Percentiles rank a stretch among this genome's conserved stretches.
phyloP scores from a whole-genome alignment of 2,113 vertebrate species.

The Xyliphius kryptos region DNA sequence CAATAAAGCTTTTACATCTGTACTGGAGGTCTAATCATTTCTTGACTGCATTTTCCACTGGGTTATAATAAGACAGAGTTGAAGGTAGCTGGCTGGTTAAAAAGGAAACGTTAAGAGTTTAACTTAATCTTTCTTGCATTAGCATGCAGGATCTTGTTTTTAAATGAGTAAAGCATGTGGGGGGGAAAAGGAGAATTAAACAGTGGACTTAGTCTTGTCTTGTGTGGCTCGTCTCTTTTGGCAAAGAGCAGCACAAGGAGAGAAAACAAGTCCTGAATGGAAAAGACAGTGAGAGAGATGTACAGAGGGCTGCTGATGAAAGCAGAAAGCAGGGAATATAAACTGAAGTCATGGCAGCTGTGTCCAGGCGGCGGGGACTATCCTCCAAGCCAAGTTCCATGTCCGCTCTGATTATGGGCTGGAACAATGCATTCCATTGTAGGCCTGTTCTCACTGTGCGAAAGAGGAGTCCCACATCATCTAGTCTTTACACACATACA shows the following conservation, averaged over 20 bases:
- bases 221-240: too few species aligned
- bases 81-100: not conserved
- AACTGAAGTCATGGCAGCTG: slow-evolving; percentile 62
- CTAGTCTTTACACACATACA: slow-evolving; percentile 21
- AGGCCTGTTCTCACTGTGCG: slow-evolving; percentile 37
- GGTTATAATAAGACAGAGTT: slow-evolving; percentile 20
- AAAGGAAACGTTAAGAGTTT: too few species aligned
- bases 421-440: slow-evolving; percentile 70
- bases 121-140: too few species aligned
- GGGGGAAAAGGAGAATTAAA: too few species aligned
- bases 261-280: slow-evolving; percentile 37
- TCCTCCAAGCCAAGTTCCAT: slow-evolving; percentile 62
- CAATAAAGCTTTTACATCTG: slow-evolving; percentile 53
- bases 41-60: slow-evolving; percentile 41
- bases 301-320: slow-evolving; percentile 45
- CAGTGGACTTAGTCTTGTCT: too few species aligned
- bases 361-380: slow-evolving; percentile 60
- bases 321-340: slow-evolving; percentile 50
- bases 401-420: slow-evolving; percentile 64
- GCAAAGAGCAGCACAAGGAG: slow-evolving; percentile 3
- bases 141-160: too few species aligned
- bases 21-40: slow-evolving; percentile 54
- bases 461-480: slow-evolving; percentile 42
- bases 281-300: slow-evolving; percentile 35
- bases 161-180: too few species aligned